Conservation (phyloP, 1,140 invertebrate genomes). For the Lethocerus indicus region DNA sequence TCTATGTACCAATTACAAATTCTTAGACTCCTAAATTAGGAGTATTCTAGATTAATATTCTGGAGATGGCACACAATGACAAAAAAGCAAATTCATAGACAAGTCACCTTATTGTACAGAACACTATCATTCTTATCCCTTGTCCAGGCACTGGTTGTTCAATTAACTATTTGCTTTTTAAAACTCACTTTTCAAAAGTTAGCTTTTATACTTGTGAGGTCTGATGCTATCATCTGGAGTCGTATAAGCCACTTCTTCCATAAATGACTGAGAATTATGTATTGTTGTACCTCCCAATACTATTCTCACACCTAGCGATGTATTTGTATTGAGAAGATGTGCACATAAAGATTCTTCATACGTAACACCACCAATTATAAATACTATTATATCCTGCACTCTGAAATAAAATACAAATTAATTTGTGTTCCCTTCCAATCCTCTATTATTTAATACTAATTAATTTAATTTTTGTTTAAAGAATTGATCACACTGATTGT, state of each 20-base stretch:
- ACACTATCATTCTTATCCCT: too few species aligned
- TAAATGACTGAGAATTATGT: constrained; percentile 72
- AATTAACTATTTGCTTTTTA: too few species aligned
- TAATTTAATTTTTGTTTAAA: neutral
- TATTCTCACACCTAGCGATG: constrained; percentile 53
- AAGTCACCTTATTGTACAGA: too few species aligned
- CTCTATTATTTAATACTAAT: neutral
- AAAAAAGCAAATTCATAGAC: too few species aligned
- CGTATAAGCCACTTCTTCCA: constrained; percentile 46
- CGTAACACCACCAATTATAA: constrained; percentile 64
- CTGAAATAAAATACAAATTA: constrained; percentile 23
- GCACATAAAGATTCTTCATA: constrained; percentile 88
- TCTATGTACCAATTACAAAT: too few species aligned
- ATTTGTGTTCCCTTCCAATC: neutral
- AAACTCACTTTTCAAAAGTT: neutral
- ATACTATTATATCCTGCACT: constrained; percentile 82
- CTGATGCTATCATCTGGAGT: constrained; percentile 18
- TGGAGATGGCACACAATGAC: too few species aligned
- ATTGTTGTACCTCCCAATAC: constrained; percentile 80
- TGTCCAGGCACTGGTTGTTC: too few species aligned
- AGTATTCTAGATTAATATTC: too few species aligned
- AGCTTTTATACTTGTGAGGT: neutral
- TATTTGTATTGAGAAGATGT: constrained; percentile 53
- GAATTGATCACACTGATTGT: neutral
- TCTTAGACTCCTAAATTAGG: too few species aligned